These are phyloP conservation scores for Avahi laniger DNA, from an alignment of 2,797 vertebrate genomes.

Conservation along the genomic window DNA sequence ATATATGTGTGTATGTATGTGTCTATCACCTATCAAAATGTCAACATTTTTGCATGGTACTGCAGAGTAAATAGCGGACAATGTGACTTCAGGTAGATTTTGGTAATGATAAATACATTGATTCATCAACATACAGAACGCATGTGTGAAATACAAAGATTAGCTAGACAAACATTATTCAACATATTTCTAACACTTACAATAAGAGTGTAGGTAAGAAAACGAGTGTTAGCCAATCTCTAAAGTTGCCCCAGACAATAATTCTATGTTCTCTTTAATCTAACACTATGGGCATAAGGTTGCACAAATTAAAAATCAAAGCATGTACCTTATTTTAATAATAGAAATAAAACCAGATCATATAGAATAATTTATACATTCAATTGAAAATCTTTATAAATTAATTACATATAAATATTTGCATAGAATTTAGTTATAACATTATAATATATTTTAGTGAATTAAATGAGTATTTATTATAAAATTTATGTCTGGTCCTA, in stretches of 20 bases:
- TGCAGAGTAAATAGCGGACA: background rate
- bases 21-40: background rate
- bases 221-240: background rate
- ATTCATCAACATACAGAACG: background rate
- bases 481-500: background rate
- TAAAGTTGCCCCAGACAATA: background rate
- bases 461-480: background rate
- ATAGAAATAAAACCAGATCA: slow-evolving; percentile 43
- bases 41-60: background rate
- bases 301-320: slow-evolving; percentile 63
- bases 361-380: slow-evolving; percentile 34
- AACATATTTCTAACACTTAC: background rate
- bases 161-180: background rate
- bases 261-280: background rate
- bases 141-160: background rate
- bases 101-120: background rate
- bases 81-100: background rate
- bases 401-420: slow-evolving; percentile 74
- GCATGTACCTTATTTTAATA: background rate
- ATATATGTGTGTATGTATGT: background rate
- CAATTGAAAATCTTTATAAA: slow-evolving; percentile 40
- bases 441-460: slow-evolving; percentile 13
- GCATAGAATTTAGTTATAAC: slow-evolving; percentile 59
- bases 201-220: background rate
- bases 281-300: background rate